Conservation (phyloP, 2,797 vertebrate species). For the Myripristis murdjan region DNA sequence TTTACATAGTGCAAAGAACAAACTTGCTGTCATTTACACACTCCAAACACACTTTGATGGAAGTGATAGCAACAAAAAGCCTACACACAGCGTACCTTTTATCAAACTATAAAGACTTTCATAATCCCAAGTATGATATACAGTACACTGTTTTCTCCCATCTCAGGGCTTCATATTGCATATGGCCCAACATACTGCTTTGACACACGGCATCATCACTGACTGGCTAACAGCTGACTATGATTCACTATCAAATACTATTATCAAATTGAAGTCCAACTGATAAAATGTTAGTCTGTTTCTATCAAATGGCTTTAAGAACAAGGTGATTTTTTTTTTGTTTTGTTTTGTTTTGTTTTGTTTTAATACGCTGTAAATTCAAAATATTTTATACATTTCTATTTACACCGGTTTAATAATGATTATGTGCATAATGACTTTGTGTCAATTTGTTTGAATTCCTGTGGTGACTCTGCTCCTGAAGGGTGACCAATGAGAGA, state of each 20-base stretch:
- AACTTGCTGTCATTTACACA: slow-evolving; percentile 85
- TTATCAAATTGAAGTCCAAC: slow-evolving; percentile 69
- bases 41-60: slow-evolving; percentile 80
- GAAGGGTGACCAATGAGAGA: neutral
- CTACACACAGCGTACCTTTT: slow-evolving; percentile 70
- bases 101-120: slow-evolving; percentile 74
- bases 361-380: slow-evolving; percentile 66
- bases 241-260: slow-evolving; percentile 56
- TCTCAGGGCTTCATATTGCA: slow-evolving; percentile 67
- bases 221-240: slow-evolving; percentile 46
- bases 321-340: slow-evolving; percentile 63
- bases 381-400: slow-evolving; percentile 70
- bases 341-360: slow-evolving; percentile 1
- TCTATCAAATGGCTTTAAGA: slow-evolving; percentile 76
- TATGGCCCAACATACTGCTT: slow-evolving; percentile 62
- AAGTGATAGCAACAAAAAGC: slow-evolving; percentile 63
- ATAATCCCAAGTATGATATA: slow-evolving; percentile 58
- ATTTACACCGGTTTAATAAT: slow-evolving; percentile 69
- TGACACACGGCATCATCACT: slow-evolving; percentile 24
- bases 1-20: slow-evolving; percentile 99
- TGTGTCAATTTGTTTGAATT: slow-evolving; percentile 20
- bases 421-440: slow-evolving; percentile 41
- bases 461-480: slow-evolving; percentile 18
- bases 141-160: slow-evolving; percentile 41
- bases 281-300: slow-evolving; percentile 56